Evolutionary conservation across 2,113 vertebrate species (phyloP), one percentile per base, ranked within the genome.

Genomic region (Vidua chalybeata): DNA sequence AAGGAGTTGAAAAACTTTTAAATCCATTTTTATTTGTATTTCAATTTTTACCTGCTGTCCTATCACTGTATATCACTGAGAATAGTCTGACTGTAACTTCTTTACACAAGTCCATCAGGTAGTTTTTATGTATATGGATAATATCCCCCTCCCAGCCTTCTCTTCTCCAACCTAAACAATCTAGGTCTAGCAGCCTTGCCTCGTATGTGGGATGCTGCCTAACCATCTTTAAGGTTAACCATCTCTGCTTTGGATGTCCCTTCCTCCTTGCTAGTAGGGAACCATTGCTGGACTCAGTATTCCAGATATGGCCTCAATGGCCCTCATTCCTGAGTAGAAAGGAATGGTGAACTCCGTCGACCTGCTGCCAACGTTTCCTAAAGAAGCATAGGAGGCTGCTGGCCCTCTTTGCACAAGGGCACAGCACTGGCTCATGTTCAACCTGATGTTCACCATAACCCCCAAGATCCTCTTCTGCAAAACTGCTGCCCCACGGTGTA

Each of bases 201-300:
- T 58, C 31, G 1, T 24, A 30, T 13, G 13, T 28, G 37, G 49
- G 41, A 66, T 26, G 19, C 17, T 46, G 21, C 43, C 17, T 4
- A 61, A 41, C 9, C 30, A 46, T 19, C 52, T 67, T 67, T 22
- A 27, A 27, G 26, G n/a, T n/a, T n/a, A n/a, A n/a, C n/a, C n/a
- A n/a, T n/a, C n/a, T n/a, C n/a, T 0, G 2, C 30, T 67, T 22
- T 3, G 3, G 26, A 87, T 15, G 16, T 45, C 3, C 13, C 11
- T 16, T 81, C 51, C 46, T 55, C 33, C 66, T 59, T 71, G 24
- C 24, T 63, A 14, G 11, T 13, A 30, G 12, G n/a, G 28, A 78
- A 13, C 8, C 15, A n/a, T 21, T 71, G 67, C 48, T n/a, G 46
- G 23, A 63, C 23, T 31, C 11, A 43, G 6, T 28, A 58, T 24